phyloP scores from a whole-genome alignment of 2,797 vertebrate genomes.

The Anguilla anguilla region DNA sequence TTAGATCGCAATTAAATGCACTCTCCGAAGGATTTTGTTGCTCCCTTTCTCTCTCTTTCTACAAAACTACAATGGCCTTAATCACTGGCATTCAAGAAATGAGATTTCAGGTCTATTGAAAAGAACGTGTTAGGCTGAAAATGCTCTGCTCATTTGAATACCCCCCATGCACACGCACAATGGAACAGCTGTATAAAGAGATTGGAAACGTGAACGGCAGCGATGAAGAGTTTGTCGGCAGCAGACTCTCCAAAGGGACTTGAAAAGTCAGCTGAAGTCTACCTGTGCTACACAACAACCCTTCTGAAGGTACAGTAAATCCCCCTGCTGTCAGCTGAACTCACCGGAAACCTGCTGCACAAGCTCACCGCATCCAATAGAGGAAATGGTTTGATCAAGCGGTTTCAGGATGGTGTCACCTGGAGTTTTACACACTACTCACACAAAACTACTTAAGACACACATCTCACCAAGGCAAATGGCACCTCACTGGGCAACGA shows the following conservation, averaged over 20 bases:
- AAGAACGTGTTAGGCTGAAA: constrained; percentile 62
- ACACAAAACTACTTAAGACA: neutral
- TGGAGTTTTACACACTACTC: neutral
- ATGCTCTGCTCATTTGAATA: constrained; percentile 64
- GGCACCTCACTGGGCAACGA: neutral
- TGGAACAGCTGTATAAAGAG: constrained; percentile 53
- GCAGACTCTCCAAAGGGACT: constrained; percentile 57
- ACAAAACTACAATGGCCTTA: constrained; percentile 76
- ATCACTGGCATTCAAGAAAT: constrained; percentile 83
- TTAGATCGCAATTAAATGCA: constrained; percentile 82
- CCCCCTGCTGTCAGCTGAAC: neutral
- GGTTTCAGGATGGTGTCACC: neutral
- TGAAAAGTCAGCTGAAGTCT: constrained; percentile 69
- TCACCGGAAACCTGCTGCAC: neutral
- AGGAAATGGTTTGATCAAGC: neutral
- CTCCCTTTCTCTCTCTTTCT: constrained; percentile 53
- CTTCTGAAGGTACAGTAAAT: constrained; percentile 45
- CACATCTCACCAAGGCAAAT: neutral
- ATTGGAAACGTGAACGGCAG: constrained; percentile 50
- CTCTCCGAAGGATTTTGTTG: constrained; percentile 68
- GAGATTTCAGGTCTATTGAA: constrained; percentile 79
- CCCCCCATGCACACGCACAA: constrained; percentile 39
- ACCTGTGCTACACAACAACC: constrained; percentile 53
- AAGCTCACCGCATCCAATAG: neutral
- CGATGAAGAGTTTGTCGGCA: neutral